Evolutionary conservation across 2,888 invertebrate genomes (phyloP).

Genomic region (Diarsia dahlii): DNA sequence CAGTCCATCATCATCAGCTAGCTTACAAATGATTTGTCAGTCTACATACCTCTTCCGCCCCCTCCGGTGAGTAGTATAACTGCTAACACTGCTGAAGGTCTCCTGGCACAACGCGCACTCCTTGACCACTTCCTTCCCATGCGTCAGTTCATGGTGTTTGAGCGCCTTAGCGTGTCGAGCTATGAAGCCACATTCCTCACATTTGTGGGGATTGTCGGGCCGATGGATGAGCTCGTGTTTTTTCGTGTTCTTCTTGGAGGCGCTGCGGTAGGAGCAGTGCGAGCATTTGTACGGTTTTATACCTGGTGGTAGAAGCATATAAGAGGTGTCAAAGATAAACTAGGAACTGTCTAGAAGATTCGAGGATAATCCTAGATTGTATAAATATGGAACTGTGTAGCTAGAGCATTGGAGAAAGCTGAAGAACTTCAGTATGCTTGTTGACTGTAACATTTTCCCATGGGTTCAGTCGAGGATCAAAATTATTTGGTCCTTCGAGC

Average conservation of each 20-base stretch:
- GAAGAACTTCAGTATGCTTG: too few relatives aligned
- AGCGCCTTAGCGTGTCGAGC: slow-evolving; percentile 72
- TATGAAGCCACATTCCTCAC: slow-evolving; percentile 76
- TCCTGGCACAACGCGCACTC: slow-evolving; percentile 27
- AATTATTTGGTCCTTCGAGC: slow-evolving; percentile 7
- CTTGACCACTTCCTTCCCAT: not conserved
- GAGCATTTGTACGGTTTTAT: slow-evolving; percentile 84
- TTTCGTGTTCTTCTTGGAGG: slow-evolving; percentile 83
- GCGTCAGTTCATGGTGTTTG: slow-evolving; percentile 66
- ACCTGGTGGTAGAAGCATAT: slow-evolving; percentile 60
- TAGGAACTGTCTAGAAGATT: too few relatives aligned
- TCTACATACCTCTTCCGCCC: slow-evolving; percentile 30
- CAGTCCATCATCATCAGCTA: too few relatives aligned
- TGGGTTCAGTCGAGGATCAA: not conserved
- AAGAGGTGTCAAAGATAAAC: too few relatives aligned
- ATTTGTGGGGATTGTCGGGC: slow-evolving; percentile 79
- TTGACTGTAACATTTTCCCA: too few relatives aligned
- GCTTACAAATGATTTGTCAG: too few relatives aligned
- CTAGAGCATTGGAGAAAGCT: too few relatives aligned
- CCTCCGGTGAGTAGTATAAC: slow-evolving; percentile 28
- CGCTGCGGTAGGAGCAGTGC: slow-evolving; percentile 79
- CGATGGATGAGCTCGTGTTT: slow-evolving; percentile 82
- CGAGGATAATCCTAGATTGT: too few relatives aligned
- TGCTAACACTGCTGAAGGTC: not conserved
- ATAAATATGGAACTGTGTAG: too few relatives aligned